Evolutionary conservation across 1,140 invertebrate species (phyloP).

Genomic region (Phortica variegata): DNA sequence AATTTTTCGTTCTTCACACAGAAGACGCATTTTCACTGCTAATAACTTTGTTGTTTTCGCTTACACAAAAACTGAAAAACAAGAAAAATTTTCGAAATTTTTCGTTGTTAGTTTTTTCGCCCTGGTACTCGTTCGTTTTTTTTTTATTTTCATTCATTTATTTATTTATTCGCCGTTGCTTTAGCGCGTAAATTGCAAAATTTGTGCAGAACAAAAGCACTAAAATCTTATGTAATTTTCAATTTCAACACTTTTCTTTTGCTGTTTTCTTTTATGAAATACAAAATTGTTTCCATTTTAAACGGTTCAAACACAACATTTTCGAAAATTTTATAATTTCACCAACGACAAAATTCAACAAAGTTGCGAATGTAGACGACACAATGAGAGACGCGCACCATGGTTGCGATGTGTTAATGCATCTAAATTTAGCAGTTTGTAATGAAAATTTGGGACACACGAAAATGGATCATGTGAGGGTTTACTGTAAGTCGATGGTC

Average conservation of each 20-base stretch:
- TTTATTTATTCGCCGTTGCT: conserved; percentile 20
- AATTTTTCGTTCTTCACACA: conserved; percentile 29
- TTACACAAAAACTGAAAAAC: conserved; percentile 5
- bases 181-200: conserved; percentile 17
- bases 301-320: conserved; percentile 18
- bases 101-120: conserved; percentile 16
- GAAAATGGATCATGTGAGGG: not conserved
- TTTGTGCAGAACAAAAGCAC: conserved; percentile 7
- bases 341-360: not conserved
- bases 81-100: conserved; percentile 25
- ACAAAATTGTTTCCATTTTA: conserved; percentile 6
- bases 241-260: conserved; percentile 24
- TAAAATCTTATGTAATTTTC: conserved; percentile 40
- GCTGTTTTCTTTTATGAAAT: too few relatives aligned
- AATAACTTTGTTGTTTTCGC: conserved; percentile 41
- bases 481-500: conserved; percentile 10
- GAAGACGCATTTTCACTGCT: conserved; percentile 34
- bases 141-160: conserved; percentile 22
- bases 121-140: conserved; percentile 8
- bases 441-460: conserved; percentile 15
- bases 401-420: conserved; percentile 34
- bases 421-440: conserved; percentile 37
- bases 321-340: conserved; percentile 15
- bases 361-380: conserved; percentile 2
- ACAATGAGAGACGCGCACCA: conserved; percentile 4